Evolutionary conservation across 2,888 invertebrate species (phyloP), one percentile per base, ranked within the genome.

Genomic region (Nomada fabriciana): DNA sequence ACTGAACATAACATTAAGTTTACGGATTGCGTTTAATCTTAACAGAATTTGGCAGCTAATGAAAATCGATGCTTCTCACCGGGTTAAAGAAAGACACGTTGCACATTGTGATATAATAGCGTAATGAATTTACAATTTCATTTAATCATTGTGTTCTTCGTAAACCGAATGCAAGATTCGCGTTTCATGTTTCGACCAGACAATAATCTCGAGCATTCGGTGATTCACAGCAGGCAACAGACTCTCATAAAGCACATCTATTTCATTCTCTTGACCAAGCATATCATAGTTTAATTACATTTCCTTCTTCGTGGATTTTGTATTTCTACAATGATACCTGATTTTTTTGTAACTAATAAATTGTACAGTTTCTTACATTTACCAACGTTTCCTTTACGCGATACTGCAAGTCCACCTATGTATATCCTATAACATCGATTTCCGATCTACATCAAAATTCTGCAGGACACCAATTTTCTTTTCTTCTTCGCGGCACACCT

Each of bases 81-180:
- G 43, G 60, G 52, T 70, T 60, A 65, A 52, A 63, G 50, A 57
- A 70, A 65, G 23, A 59, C 69, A 79, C 47, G 75, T 74, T 80
- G 79, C 82, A 85, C 82, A 80, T 79, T 85, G 83, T 80, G 79
- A 82, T 80, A 82, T 80, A 80, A 59, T 68, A 78, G 94, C 93
- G 81, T 94, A 94, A 89, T 50, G 93, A 93, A 63, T 94, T 94
- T 76, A 92, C 59, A 36, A 52, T 71, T 20, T 63, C 55, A 15
- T 70, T 80, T 50, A 18, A 53, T 55, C 23, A 18, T 25, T 63
- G 47, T 57, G 53, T 63, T 47, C 47, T 57, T 67, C 43, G 42
- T 60, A 29, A 25, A 10, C 15, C 47, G n/a, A 65, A 25, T 69
- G 42, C 36, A 23, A 67, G 25, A 4, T 13, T 52, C 57, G 10